Conservation (phyloP, 2,888 invertebrate genomes). For the Odiellus spinosus region DNA sequence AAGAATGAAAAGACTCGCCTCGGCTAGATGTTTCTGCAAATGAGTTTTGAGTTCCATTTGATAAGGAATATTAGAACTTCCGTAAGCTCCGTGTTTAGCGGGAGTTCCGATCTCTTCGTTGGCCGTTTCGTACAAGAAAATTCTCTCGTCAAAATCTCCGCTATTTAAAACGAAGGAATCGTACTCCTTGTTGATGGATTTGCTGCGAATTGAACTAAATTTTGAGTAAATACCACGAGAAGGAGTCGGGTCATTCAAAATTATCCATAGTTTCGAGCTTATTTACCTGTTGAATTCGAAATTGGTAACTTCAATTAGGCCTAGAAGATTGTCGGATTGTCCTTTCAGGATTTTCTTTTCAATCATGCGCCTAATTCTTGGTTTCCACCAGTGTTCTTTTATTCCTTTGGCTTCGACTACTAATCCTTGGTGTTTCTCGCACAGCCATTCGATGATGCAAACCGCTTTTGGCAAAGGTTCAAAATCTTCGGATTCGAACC, state of each 20-base stretch:
- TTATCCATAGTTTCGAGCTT: too few species aligned
- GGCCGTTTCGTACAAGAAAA: constrained; percentile 64
- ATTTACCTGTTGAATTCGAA: constrained; percentile 58
- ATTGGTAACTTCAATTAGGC: constrained; percentile 55
- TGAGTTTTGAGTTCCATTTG: too few species aligned
- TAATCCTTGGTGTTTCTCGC: constrained; percentile 62
- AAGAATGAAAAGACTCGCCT: too few species aligned
- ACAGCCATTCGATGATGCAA: constrained; percentile 66
- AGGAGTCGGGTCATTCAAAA: too few species aligned
- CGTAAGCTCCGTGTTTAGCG: constrained; percentile 14
- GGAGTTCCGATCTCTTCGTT: constrained; percentile 41
- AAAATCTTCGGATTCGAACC: constrained; percentile 44
- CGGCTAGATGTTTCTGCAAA: too few species aligned
- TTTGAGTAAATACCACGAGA: not conserved
- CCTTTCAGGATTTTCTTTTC: constrained; percentile 58
- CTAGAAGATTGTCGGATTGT: constrained; percentile 48
- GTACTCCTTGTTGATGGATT: constrained; percentile 68
- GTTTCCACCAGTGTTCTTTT: constrained; percentile 71
- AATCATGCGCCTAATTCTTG: constrained; percentile 57
- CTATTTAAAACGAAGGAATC: constrained; percentile 77
- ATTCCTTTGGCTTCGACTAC: constrained; percentile 77
- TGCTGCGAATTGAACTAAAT: constrained; percentile 31
- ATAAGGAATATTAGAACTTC: too few species aligned
- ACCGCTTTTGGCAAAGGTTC: constrained; percentile 48
- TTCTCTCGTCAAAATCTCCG: constrained; percentile 91